Evolutionary conservation across 2,888 invertebrate genomes (phyloP).

Genomic region (Bembecia ichneumoniformis): DNA sequence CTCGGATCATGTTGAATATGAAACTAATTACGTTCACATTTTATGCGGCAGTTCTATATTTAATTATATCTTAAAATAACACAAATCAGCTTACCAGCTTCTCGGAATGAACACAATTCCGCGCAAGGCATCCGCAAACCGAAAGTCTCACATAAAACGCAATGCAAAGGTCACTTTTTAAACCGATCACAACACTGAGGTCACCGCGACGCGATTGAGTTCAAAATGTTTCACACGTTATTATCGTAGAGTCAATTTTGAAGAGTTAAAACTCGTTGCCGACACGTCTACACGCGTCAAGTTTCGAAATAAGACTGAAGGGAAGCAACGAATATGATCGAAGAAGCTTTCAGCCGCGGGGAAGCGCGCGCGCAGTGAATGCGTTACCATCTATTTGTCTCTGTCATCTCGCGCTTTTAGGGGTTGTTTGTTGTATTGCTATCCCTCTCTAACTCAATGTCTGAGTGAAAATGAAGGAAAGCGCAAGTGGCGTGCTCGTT

Average conservation of each 20-base stretch:
- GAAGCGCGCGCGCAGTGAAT: constrained; percentile 37
- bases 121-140: constrained; percentile 30
- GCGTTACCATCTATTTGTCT: constrained; percentile 22
- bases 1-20: constrained; percentile 44
- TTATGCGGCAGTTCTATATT: constrained; percentile 59
- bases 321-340: constrained; percentile 13
- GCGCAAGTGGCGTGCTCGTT: constrained; percentile 28
- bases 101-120: constrained; percentile 41
- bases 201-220: constrained; percentile 36
- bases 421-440: constrained; percentile 20
- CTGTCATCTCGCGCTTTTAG: constrained; percentile 19
- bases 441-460: constrained; percentile 31
- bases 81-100: constrained; percentile 57
- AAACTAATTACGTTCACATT: constrained; percentile 56
- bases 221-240: constrained; percentile 27
- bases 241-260: constrained; percentile 24
- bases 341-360: constrained; percentile 49
- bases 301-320: constrained; percentile 54
- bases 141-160: constrained; percentile 15
- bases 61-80: constrained; percentile 67
- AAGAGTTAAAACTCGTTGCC: constrained; percentile 14
- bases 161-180: constrained; percentile 17
- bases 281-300: constrained; percentile 32
- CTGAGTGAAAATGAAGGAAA: constrained; percentile 53
- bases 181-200: constrained; percentile 20